Percentiles rank a stretch among this genome's conserved stretches.
phyloP scores from a whole-genome alignment of 1,140 invertebrate genomes.

The Triops cancriformis region DNA sequence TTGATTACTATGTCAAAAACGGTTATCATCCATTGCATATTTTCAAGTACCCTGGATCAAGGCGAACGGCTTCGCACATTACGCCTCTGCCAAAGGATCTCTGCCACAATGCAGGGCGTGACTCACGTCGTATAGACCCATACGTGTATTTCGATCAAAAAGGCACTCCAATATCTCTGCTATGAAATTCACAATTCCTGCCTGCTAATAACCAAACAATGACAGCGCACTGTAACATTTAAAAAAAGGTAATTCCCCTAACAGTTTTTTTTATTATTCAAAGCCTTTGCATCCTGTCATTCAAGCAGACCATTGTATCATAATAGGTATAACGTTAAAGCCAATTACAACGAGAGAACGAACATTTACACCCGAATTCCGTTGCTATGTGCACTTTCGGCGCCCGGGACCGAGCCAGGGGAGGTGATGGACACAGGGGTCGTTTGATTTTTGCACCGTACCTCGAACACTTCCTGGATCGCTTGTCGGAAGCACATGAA shows the following conservation, averaged over 20 bases:
- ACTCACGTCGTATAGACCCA: not conserved
- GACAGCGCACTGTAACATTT: not conserved
- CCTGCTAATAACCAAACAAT: not conserved
- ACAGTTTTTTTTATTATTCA: not conserved
- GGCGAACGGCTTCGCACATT: too few relatives aligned
- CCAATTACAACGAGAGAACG: not conserved
- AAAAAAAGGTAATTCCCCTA: not conserved
- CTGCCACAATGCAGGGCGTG: not conserved
- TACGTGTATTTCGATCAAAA: not conserved
- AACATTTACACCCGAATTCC: not conserved
- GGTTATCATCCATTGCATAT: too few relatives aligned
- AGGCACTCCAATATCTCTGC: conserved; percentile 1
- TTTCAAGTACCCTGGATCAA: too few relatives aligned
- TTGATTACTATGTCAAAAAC: too few relatives aligned
- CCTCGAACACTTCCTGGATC: conserved; percentile 81
- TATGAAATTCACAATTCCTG: not conserved
- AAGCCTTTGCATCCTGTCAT: not conserved
- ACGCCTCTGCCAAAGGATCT: not conserved
- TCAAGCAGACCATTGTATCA: not conserved
- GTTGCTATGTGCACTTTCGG: conserved; percentile 1
- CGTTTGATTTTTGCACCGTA: conserved; percentile 41
- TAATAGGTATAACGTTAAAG: not conserved
- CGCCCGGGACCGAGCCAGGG: not conserved
- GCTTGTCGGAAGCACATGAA: conserved; percentile 88
- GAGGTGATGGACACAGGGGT: not conserved